Base-by-base conservation (phyloP, 1,140 invertebrate species). In the Drosophila albomicans region DNA sequence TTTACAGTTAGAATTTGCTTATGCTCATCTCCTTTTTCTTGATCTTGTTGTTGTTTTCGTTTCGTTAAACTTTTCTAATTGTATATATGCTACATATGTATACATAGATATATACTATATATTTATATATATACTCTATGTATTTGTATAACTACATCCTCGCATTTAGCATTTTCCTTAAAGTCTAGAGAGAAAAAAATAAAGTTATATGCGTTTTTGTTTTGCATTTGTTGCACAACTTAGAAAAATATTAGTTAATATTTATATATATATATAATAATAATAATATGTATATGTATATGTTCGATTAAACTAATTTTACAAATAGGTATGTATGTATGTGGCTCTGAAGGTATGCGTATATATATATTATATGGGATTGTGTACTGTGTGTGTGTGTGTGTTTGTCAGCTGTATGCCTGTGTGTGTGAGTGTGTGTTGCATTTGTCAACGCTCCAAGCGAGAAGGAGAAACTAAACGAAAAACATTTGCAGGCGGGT, bases 1-100 rank as follows among this genome's bases (percentile, higher is more conserved):
- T 88, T 88, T 88, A 88, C 84, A 88, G 52, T 87, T 88, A 82
- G 77, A 87, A 74, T 72, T 82, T 77, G 79, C 84, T 79, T 62
- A 64, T 82, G 73, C 71, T 78, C 51, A 54, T 64, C 65, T 69
- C 43, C 13, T 45, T 30, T 16, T 58, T 4, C 3, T 25, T 25
- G 20, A 25, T 25, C 20, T 25, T 49, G 7, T 56, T 58, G 58
- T 72, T 38, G 7, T 49, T 58, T 46, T 69, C 49, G 59, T 38
- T 70, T 72, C 45, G 48, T 75, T 54, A 13, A 76, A 82, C 71
- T 46, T 48, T 46, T 56, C 65, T 62, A 48, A 35, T 69, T 28
- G 48, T 56, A 69, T 56, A 69, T 67, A 46, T 68, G 28, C 70
- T 74, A 70, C 41, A 28, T 58, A 32, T 54, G 38, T 48, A 41